Conservation (phyloP, 1,140 invertebrate genomes). For the Habropoda laboriosa region DNA sequence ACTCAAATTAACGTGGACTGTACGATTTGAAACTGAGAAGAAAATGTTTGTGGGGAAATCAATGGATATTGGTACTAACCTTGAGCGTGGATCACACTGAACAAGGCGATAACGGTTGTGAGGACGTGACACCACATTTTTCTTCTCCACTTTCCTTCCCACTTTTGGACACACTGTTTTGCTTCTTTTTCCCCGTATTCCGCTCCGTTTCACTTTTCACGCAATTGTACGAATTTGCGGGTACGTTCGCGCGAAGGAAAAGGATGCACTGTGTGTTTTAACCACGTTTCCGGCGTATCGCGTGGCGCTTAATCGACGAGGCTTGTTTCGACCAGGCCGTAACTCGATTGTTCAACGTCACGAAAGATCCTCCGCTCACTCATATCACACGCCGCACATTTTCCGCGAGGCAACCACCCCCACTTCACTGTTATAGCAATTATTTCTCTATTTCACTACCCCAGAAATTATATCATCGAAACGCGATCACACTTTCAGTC, state of each 20-base stretch:
- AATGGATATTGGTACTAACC: conserved; percentile 72
- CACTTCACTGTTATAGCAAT: background rate
- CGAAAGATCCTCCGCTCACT: conserved; percentile 52
- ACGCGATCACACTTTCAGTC: background rate
- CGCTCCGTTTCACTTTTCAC: conserved; percentile 58
- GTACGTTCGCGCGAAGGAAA: background rate
- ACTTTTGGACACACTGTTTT: conserved; percentile 43
- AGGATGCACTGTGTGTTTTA: conserved; percentile 22
- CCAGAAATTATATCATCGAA: too few relatives aligned
- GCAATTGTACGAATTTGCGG: conserved; percentile 13
- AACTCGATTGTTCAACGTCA: conserved; percentile 59
- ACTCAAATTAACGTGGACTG: too few relatives aligned
- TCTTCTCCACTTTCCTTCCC: conserved; percentile 67
- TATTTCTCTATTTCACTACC: background rate
- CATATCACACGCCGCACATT: conserved; percentile 50
- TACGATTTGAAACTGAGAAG: conserved; percentile 15
- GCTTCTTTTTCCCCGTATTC: conserved; percentile 52
- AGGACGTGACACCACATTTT: conserved; percentile 76
- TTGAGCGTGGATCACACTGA: conserved; percentile 76
- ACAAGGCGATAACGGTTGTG: conserved; percentile 71
- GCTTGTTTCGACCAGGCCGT: conserved; percentile 41
- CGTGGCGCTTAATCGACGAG: conserved; percentile 51
- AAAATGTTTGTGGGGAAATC: conserved; percentile 19
- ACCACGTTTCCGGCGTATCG: conserved; percentile 48
- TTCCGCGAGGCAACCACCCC: background rate